Conservation (phyloP, 2,888 invertebrate species). For the Chrysolina americana region DNA sequence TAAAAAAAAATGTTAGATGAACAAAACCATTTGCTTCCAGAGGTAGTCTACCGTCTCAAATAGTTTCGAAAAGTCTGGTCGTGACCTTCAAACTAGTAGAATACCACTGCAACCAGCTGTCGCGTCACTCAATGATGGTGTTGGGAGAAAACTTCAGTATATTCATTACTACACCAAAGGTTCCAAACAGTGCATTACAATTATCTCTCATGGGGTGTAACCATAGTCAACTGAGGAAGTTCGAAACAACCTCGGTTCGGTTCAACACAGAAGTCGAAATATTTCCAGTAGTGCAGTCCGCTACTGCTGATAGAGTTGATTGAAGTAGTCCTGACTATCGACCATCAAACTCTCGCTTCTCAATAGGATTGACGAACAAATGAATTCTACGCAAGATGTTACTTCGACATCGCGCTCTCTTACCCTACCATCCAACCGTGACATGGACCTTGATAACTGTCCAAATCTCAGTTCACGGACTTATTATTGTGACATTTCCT, state of each 20-base stretch:
- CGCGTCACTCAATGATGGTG: neutral
- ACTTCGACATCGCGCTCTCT: neutral
- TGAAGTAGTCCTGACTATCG: neutral
- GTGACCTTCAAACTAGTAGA: neutral
- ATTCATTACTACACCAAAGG: no score
- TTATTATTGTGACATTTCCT: neutral
- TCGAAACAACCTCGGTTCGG: no score
- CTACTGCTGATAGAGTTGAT: neutral
- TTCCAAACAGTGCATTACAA: no score
- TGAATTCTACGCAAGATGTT: neutral
- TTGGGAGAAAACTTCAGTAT: no score
- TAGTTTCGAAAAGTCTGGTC: neutral
- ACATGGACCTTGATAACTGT: neutral
- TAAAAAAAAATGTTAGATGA: slow-evolving; percentile 6
- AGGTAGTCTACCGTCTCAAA: neutral
- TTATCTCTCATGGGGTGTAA: no score
- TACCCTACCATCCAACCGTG: neutral
- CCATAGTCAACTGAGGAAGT: neutral
- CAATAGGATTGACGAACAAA: neutral
- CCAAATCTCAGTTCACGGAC: neutral
- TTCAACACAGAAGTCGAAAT: no score
- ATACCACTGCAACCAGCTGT: neutral
- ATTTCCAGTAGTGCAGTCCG: no score
- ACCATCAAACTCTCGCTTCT: neutral
- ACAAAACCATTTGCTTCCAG: slow-evolving; percentile 4